Conservation (phyloP, 2,797 vertebrate species). For the Labroides dimidiatus region DNA sequence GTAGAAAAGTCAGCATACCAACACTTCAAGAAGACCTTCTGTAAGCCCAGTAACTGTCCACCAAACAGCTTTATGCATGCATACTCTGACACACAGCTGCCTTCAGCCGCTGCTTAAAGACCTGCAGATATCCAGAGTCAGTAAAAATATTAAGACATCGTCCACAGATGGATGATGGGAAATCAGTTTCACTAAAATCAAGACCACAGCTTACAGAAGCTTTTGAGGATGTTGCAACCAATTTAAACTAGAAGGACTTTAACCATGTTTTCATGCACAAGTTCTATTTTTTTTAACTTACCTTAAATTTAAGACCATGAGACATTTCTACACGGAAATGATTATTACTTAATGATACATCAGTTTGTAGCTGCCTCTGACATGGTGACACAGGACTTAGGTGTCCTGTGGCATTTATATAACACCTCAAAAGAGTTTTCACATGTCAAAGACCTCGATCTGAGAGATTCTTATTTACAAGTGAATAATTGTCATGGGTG, state of each 20-base stretch:
- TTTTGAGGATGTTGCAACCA: not conserved
- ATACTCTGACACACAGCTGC: not conserved
- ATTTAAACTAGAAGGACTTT: not conserved
- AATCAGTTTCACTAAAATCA: not conserved
- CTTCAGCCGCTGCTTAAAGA: not conserved
- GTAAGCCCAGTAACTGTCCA: constrained; percentile 24
- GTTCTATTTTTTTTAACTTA: not conserved
- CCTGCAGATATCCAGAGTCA: too few relatives aligned
- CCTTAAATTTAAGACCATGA: not conserved
- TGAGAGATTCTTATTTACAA: constrained; percentile 26
- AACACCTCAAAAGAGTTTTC: not conserved
- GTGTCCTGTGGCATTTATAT: not conserved
- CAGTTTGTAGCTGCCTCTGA: too few relatives aligned
- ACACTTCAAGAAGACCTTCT: constrained; percentile 44
- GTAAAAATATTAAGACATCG: not conserved
- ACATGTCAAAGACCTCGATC: not conserved
- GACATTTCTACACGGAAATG: not conserved
- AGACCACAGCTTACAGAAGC: not conserved
- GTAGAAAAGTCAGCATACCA: constrained; percentile 32
- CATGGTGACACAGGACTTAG: not conserved
- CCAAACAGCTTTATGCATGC: constrained; percentile 8
- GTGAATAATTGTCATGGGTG: constrained; percentile 42
- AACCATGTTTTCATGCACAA: not conserved
- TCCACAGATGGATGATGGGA: not conserved
- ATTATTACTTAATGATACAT: too few relatives aligned